Base-by-base conservation (phyloP, 30 jellyfish, hydroid and myxozoan species). In the Hydractinia echinata region DNA sequence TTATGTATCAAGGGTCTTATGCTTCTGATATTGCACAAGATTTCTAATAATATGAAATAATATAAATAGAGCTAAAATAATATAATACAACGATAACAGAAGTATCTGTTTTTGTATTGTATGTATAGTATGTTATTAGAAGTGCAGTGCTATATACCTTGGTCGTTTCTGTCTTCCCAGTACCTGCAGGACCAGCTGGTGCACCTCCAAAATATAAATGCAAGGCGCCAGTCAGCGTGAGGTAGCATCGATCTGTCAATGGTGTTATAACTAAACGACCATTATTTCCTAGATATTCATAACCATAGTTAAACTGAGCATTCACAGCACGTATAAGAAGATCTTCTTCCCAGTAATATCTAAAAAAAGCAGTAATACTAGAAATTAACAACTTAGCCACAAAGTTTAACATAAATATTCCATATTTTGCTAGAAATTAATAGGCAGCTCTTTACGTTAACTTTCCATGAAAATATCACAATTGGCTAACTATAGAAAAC, bases 111-210 rank as follows among this genome's bases (percentile, higher is more conserved):
- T 30, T 30, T 30, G 44, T 30, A 30, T 30, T 30, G 44, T 30
- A 30, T 30, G 44, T 64, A 64, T 6, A 64, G 69, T 58, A 64
- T 64, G 74, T 7, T 64, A 0, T 64, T 1, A 64, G 39, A 64
- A 1, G 4, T n/a, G 9, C 69, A 44, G 44, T 30, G 44, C 2
- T 30, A 2, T 30, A 18, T 67, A 86, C 98, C 92, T 92, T 92
- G n/a, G 98, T 92, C 14, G 98, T 92, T 56, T 92, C 98, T 58
- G 98, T 92, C 77, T 92, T 92, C 51, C 98, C 98, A 14, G 98
- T 92, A 54, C 98, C 98, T 4, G 98, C 98, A 5, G 98, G 98
- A 4, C 98, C 98, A 20, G 98, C 98, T 9, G 98, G 98, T 49
- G 98, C 98, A 11, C 98, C 98, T 18, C 98, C 98, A 76, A 92